Evolutionary conservation across 1,140 invertebrate genomes (phyloP).

Genomic region (Adelges cooleyi): DNA sequence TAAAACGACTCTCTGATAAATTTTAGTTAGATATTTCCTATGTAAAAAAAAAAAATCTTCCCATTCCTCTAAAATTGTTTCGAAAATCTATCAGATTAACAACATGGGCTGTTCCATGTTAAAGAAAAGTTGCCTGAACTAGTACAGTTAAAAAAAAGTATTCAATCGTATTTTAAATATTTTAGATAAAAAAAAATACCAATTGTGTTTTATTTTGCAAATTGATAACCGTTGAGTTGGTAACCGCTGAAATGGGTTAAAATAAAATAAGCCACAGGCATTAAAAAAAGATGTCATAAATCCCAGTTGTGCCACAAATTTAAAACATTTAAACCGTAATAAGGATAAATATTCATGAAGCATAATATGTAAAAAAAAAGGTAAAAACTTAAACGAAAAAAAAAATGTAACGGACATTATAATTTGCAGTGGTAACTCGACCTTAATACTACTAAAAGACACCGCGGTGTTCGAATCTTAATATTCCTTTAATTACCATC

Average conservation of each 20-base stretch:
- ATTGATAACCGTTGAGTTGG: not conserved
- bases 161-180: not conserved
- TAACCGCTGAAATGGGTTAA: not conserved
- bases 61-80: no score
- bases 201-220: not conserved
- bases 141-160: not conserved
- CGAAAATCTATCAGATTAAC: no score
- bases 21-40: no score
- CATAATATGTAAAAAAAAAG: not conserved
- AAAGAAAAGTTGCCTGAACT: not conserved
- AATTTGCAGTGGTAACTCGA: no score
- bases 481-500: not conserved
- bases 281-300: not conserved
- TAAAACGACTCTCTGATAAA: no score
- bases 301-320: not conserved
- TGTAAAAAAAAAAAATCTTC: no score
- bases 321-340: constrained; percentile 10
- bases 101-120: not conserved
- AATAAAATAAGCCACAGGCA: not conserved
- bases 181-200: not conserved
- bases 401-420: no score
- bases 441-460: no score
- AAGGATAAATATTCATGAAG: constrained; percentile 22
- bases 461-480: no score
- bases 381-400: not conserved